phyloP scores from a whole-genome alignment of 2,888 invertebrate species.

The Anoncus sp. region DNA sequence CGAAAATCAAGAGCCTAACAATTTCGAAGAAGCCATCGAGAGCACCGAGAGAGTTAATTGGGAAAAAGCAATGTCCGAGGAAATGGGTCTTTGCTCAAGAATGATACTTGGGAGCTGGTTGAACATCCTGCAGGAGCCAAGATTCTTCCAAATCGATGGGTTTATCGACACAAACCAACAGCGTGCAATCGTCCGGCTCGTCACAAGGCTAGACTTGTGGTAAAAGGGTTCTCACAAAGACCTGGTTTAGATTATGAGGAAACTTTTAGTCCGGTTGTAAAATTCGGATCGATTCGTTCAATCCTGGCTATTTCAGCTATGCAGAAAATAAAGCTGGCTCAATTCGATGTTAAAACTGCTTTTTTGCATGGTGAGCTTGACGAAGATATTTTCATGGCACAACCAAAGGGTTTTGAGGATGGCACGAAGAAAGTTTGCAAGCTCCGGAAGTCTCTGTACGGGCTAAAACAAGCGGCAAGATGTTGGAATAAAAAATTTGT shows the following conservation, averaged over 20 bases:
- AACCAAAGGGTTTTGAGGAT: conserved; percentile 67
- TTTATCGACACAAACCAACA: background rate
- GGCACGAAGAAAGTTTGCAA: conserved; percentile 71
- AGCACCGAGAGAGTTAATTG: conserved; percentile 16
- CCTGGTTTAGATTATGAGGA: conserved; percentile 53
- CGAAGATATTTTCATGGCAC: conserved; percentile 62
- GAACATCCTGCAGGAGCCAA: conserved; percentile 1
- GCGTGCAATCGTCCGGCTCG: background rate
- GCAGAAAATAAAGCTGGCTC: conserved; percentile 41
- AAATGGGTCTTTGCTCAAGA: conserved; percentile 43
- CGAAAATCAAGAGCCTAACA: background rate
- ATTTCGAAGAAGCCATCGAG: conserved; percentile 43
- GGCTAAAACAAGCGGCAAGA: conserved; percentile 76
- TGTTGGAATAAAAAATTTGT: conserved; percentile 74
- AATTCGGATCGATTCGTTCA: conserved; percentile 41
- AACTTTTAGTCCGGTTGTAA: conserved; percentile 52
- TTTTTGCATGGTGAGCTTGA: conserved; percentile 53
- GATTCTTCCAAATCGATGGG: conserved; percentile 42
- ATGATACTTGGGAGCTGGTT: conserved; percentile 47
- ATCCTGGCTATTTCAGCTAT: conserved; percentile 66
- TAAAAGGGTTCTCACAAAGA: conserved; percentile 61
- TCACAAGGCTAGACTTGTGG: conserved; percentile 49
- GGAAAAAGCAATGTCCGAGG: conserved; percentile 46
- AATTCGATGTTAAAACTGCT: conserved; percentile 60
- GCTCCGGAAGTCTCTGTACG: conserved; percentile 75